Base-by-base conservation (phyloP, 1,140 invertebrate species). In the Papilio dardanus region DNA sequence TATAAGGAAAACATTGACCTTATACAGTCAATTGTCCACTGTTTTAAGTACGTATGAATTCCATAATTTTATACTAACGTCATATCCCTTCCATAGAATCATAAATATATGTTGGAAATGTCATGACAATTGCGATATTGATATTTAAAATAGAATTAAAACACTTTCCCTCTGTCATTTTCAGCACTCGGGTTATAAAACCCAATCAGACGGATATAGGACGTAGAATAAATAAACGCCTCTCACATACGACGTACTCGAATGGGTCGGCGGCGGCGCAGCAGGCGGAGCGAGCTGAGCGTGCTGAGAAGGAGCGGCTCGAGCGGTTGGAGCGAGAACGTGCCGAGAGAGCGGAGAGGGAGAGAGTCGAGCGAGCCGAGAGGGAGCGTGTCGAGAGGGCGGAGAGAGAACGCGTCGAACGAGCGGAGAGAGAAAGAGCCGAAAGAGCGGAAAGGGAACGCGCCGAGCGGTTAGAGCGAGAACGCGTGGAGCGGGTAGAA, bases 141-240 rank as follows among this genome's bases (percentile, higher is more conserved):
- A 4, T 31, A 35, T 33, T 5, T 66, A 3, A 7, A 35, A 66
- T 35, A 6, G 19, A 19, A 35, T 62, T 30, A 16, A 16, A 62
- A 30, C 10, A 24, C 0, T 54, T 54, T 21, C 3, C 46, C n/a
- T 50, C 14, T 42, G 16, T 2, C 68, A 42, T 50, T 95, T 95
- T 33, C 94, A 98, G 97, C 93, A 97, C 98, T 83, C 96, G 97
- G 88, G 97, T 98, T 86, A 98, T 99, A 84, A 98, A 98, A 94
- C 95, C 97, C 77, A 97, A 97, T 92, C 96, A 97, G 86, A 96
- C 96, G 80, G 96, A 97, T 92, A 97, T 98, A 84, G 97, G 97
- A 58, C 94, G 96, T 76, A 97, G 97, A 90, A 95, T 97, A 79
- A 98, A 98, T 92, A 94, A 96, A 84, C 96, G 95, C 91, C 79